Base-by-base conservation (phyloP, 2,888 invertebrate species). In the Watsonalla binaria region DNA sequence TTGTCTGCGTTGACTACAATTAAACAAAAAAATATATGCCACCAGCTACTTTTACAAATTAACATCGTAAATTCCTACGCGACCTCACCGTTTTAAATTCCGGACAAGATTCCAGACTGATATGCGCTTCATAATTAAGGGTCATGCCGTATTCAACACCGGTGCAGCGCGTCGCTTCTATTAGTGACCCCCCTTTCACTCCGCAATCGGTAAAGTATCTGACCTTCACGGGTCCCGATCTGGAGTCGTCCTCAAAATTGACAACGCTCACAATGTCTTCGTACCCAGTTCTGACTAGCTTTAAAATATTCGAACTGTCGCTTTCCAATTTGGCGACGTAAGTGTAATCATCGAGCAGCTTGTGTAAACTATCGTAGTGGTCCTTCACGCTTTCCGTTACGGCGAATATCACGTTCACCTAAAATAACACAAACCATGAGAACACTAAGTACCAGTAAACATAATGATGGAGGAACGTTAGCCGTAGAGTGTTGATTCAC, bases 361-460 rank as follows among this genome's bases (percentile, higher is more conserved):
- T 84, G 52, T 93, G 93, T 46, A 98, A 86, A 64, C 93, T 90
- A 58, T 93, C 89, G 81, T 97, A 97, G 52, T 95, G 93, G 6
- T 82, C 72, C 7, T 93, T 91, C 46, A 94, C 94, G 56, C 92
- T 90, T 67, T 93, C 92, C 0, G 96, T 96, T 0, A 96, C 96
- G 0, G 97, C 97, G 80, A 97, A 96, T 68, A 98, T 97, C 6
- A 98, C 92, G 82, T 96, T 96, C 46, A 96, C 93, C 92, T 93
- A 70, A 63, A 90, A 87, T 46, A 55, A 49, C 49, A 53, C 33
- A 47, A 45, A 49, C n/a, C 47, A 47, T 42, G 42, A 13, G 45
- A 52, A 24, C 6, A 42, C 58, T 55, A 57, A 54, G 46, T 49
- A 51, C 49, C 48, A 53, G 55, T 61, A 60, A 61, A 62, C 59